phyloP scores from a whole-genome alignment of 2,113 vertebrate species.

The Ptilonorhynchus violaceus region DNA sequence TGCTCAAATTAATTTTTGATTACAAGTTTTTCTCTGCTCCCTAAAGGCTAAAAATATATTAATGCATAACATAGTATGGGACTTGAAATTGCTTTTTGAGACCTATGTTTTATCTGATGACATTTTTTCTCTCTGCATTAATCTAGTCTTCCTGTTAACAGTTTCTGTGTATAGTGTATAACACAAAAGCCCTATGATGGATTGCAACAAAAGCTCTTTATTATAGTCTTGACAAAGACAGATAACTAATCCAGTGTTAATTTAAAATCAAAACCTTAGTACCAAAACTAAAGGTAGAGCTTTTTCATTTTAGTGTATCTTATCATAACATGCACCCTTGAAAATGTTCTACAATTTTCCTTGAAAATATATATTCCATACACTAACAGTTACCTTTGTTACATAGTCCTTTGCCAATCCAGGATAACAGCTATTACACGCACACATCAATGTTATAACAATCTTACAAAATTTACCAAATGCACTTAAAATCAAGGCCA shows the following conservation, averaged over 20 bases:
- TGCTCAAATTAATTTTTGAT: constrained; percentile 41
- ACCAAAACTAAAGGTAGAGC: neutral
- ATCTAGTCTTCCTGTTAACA: constrained; percentile 28
- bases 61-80: neutral
- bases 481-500: neutral
- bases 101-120: constrained; percentile 40
- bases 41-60: constrained; percentile 14
- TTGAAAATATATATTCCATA: neutral
- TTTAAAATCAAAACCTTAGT: constrained; percentile 42
- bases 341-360: neutral
- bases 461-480: neutral
- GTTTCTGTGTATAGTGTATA: neutral
- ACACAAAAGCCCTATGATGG: constrained; percentile 51
- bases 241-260: constrained; percentile 31
- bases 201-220: constrained; percentile 61
- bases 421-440: neutral
- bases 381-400: neutral
- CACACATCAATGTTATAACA: neutral
- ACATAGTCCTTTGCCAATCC: neutral
- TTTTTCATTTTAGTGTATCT: neutral
- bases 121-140: constrained; percentile 32
- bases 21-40: constrained; percentile 6
- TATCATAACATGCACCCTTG: neutral
- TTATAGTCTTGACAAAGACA: constrained; percentile 45
- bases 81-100: constrained; percentile 45